A percentile compares a stretch with the other conserved stretches of the same genome.
These are phyloP conservation scores for Caenorhabditis sinica DNA, from an alignment of 2,888 invertebrate genomes.

Conservation along the genomic window DNA sequence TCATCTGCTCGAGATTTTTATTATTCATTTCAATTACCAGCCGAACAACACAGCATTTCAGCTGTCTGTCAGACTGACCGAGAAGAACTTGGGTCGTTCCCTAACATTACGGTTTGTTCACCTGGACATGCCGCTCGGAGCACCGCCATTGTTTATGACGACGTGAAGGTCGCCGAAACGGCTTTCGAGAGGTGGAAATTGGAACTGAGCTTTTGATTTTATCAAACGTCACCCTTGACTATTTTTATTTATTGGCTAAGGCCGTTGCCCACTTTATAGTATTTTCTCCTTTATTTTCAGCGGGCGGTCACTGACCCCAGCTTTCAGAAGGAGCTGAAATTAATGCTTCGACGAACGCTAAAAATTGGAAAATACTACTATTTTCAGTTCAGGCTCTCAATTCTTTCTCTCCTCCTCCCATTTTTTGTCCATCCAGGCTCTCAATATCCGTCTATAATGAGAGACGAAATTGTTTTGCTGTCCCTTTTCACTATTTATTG, in stretches of 20 bases:
- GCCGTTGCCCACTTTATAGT: background rate
- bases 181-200: background rate
- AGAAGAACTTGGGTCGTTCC: constrained; percentile 27
- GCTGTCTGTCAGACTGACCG: constrained; percentile 35
- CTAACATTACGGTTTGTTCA: constrained; percentile 47
- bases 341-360: constrained; percentile 19
- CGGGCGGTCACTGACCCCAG: background rate
- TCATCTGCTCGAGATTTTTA: constrained; percentile 13
- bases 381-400: constrained; percentile 46
- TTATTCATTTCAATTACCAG: constrained; percentile 49
- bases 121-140: constrained; percentile 27
- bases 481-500: constrained; percentile 47
- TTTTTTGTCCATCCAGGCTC: constrained; percentile 29
- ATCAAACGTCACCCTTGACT: constrained; percentile 52
- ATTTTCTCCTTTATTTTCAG: background rate
- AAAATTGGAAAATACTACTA: constrained; percentile 33
- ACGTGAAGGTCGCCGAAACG: constrained; percentile 20
- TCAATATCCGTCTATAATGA: constrained; percentile 59
- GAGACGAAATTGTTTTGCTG: constrained; percentile 60
- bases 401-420: background rate
- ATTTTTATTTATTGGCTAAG: constrained; percentile 46
- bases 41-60: constrained; percentile 24
- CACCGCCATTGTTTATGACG: constrained; percentile 51
- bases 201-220: constrained; percentile 40
- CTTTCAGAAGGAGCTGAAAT: constrained; percentile 18